Evolutionary conservation across 2,797 vertebrate genomes (phyloP), one percentile per base, ranked within the genome.

Genomic region (Coilia nasus): DNA sequence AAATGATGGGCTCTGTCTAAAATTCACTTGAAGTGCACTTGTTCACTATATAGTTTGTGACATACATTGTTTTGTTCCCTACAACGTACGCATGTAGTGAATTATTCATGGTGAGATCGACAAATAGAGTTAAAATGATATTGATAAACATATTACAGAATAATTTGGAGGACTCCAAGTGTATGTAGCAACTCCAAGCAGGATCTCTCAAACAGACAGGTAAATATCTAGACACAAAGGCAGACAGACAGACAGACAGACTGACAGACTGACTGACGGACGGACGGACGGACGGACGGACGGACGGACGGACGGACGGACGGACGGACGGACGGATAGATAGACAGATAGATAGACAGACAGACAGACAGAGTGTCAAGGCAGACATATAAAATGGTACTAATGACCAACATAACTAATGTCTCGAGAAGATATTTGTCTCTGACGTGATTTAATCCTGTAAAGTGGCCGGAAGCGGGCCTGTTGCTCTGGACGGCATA

Each of bases 281-380:
- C 85, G 85, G 75, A 88, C 85, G 81, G 88, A 90, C 83, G 41
- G 11, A 80, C 5, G 15, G 9, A 56, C 78, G 84, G 59, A 89
- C 80, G 81, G 81, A 81, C 31, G 17, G 56, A 41, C 35, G 5
- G 25, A 28, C 31, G 83, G 75, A 86, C 47, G 87, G 82, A 62
- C 62, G n/a, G 14, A 78, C 41, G 81, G 35, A 84, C 71, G 10
- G 54, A 47, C 1, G n/a, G n/a, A n/a, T n/a, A n/a, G 21, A 15
- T 2, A 87, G 31, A n/a, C 19, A 80, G 47, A 41, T 5, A 41
- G 35, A 41, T 5, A 41, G 35, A n/a, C n/a, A 87, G 31, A n/a
- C 19, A 80, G 47, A 41, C 35, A 41, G 35, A 41, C 35, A 41
- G 35, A 41, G 35, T 41, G 35, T 2, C 35, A 25, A 47, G n/a